phyloP scores from a whole-genome alignment of 2,888 invertebrate genomes.

The Alviniconcha strummeri region DNA sequence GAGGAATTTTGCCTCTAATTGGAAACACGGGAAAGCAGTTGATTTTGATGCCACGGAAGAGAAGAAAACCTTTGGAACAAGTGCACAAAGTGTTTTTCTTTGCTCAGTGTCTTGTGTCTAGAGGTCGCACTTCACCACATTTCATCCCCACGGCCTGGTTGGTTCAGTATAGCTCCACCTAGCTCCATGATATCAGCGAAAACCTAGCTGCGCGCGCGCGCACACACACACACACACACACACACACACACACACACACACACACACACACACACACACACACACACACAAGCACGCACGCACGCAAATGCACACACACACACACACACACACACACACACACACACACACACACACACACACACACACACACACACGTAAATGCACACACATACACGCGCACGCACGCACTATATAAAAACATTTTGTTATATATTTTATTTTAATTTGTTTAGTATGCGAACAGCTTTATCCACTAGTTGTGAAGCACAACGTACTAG shows the following conservation, averaged over 20 bases:
- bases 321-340: background rate
- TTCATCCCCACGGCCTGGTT: background rate
- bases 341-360: background rate
- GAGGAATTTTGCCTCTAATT: conserved; percentile 22
- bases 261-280: no score
- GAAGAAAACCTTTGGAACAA: background rate
- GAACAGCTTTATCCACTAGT: no score
- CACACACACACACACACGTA: background rate
- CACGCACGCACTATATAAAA: no score
- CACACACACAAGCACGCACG: no score
- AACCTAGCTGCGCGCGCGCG: no score
- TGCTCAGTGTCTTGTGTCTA: background rate
- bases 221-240: no score
- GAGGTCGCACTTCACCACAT: background rate
- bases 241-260: no score
- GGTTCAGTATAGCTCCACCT: no score
- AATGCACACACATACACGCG: background rate
- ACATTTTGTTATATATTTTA: no score
- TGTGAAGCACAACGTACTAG: no score
- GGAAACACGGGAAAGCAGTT: conserved; percentile 29
- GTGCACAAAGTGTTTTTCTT: conserved; percentile 14
- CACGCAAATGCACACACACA: background rate
- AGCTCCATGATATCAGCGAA: no score
- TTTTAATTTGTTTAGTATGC: no score
- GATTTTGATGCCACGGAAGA: conserved; percentile 16